Evolutionary conservation across 64 coral and sea anemone genomes (phyloP).

Genomic region (Pocillopora verrucosa): DNA sequence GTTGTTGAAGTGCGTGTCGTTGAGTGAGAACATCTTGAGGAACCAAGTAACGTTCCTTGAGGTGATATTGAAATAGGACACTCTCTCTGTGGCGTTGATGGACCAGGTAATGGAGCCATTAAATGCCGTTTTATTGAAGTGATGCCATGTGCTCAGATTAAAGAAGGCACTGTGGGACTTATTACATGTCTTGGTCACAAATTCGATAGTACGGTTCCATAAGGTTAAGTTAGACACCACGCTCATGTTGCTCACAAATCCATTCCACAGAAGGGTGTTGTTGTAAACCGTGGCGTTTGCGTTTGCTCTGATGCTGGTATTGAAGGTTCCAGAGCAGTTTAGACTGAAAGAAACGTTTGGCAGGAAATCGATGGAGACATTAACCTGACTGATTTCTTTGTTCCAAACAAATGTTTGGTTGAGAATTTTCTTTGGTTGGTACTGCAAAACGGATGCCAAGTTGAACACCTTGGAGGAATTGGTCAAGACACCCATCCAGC

Average conservation of each 20-base stretch:
- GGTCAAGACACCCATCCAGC: constrained; percentile 53
- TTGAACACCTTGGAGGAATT: constrained; percentile 62
- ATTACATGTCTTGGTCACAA: constrained; percentile 69
- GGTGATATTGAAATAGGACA: constrained; percentile 58
- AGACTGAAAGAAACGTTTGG: constrained; percentile 50
- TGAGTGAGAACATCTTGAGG: constrained; percentile 50
- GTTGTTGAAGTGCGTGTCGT: constrained; percentile 55
- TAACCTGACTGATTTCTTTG: constrained; percentile 28
- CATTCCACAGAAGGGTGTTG: constrained; percentile 60
- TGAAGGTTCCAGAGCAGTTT: constrained; percentile 78
- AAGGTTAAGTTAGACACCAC: constrained; percentile 66
- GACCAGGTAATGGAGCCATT: constrained; percentile 64
- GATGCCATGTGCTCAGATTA: constrained; percentile 80
- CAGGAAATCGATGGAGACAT: constrained; percentile 58
- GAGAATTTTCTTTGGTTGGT: constrained; percentile 40
- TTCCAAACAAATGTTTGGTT: constrained; percentile 56
- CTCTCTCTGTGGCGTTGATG: constrained; percentile 54
- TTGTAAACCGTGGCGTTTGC: constrained; percentile 59
- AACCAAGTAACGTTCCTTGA: constrained; percentile 50
- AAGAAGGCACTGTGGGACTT: constrained; percentile 44
- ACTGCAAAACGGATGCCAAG: constrained; percentile 52
- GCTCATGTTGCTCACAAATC: constrained; percentile 42
- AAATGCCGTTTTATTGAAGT: constrained; percentile 59
- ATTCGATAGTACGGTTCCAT: constrained; percentile 71
- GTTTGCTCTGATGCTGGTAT: constrained; percentile 39